phyloP scores from a whole-genome alignment of 2,797 vertebrate genomes.

The Enteromius viviparus region DNA sequence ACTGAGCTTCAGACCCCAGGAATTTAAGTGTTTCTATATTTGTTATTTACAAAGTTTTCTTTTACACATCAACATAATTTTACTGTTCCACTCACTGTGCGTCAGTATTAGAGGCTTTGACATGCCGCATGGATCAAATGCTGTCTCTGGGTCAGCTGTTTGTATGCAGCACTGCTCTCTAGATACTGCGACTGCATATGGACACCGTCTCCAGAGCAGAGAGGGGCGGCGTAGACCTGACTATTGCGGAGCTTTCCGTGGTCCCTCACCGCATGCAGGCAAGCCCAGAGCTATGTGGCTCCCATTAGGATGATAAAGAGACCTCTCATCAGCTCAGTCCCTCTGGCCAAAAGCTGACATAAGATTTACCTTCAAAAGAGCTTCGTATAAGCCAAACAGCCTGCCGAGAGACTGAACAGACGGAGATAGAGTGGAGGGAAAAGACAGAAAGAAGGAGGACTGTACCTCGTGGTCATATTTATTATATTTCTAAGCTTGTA shows the following conservation, averaged over 20 bases:
- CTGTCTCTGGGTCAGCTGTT: conserved; percentile 50
- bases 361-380: conserved; percentile 80
- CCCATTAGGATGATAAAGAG: conserved; percentile 85
- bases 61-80: conserved; percentile 22
- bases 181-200: conserved; percentile 28
- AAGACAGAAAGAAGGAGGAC: conserved; percentile 26
- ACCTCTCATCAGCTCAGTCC: conserved; percentile 79
- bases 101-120: conserved; percentile 26
- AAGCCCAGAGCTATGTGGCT: conserved; percentile 75
- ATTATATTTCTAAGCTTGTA: conserved; percentile 75
- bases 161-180: conserved; percentile 33
- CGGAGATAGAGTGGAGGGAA: conserved; percentile 26
- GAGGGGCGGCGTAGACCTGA: conserved; percentile 54
- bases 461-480: conserved; percentile 59
- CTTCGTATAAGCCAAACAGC: conserved; percentile 63
- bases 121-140: not conserved
- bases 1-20: not conserved
- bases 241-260: not conserved
- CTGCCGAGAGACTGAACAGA: conserved; percentile 46
- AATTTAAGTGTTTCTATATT: conserved; percentile 14
- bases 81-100: conserved; percentile 17
- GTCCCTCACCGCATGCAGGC: conserved; percentile 47
- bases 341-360: conserved; percentile 77
- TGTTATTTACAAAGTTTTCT: conserved; percentile 13
- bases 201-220: conserved; percentile 44